Conservation (phyloP, 2,888 invertebrate species). For the Synergus japonicus region DNA sequence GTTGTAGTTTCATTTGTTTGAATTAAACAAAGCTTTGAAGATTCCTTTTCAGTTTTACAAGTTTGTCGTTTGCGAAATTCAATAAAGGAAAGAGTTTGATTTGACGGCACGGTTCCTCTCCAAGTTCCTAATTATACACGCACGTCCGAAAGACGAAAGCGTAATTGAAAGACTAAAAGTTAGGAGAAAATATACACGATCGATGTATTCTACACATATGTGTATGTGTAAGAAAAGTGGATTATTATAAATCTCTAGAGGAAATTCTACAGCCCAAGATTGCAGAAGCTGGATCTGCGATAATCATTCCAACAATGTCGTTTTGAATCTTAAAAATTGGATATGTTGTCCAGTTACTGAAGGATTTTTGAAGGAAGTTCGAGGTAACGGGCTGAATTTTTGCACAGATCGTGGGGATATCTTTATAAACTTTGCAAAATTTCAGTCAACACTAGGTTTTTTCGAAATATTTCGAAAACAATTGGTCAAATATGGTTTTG, state of each 20-base stretch:
- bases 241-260: background rate
- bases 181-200: constrained; percentile 50
- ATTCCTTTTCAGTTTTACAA: background rate
- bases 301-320: background rate
- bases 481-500: no score
- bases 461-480: no score
- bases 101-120: constrained; percentile 53
- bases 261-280: constrained; percentile 9
- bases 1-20: background rate
- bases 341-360: background rate
- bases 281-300: constrained; percentile 1
- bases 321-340: background rate
- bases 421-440: no score
- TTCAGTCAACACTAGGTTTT: no score
- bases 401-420: no score
- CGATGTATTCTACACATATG: constrained; percentile 22
- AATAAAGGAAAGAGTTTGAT: background rate
- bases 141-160: background rate
- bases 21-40: background rate
- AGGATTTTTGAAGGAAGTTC: no score
- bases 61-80: constrained; percentile 2
- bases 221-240: background rate
- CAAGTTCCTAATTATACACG: constrained; percentile 71
- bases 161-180: background rate
- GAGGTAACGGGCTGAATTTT: no score